These are phyloP conservation scores for Rhabditophanes sp. DNA, from an alignment of 2,888 invertebrate genomes.

Conservation along the genomic window DNA sequence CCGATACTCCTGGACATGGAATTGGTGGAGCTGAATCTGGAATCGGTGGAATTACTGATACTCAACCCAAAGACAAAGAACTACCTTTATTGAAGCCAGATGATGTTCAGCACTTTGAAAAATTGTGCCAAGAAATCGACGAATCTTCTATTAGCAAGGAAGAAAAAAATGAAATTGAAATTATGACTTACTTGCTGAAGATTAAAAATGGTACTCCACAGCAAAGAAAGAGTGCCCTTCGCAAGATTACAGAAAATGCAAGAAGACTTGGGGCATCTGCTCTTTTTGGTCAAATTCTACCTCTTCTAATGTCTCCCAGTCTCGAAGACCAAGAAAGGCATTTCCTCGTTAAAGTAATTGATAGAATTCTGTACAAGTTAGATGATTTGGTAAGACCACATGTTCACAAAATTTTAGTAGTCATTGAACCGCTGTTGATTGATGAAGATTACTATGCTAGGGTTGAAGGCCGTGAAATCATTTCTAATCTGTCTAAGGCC, in stretches of 20 bases:
- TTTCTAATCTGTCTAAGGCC: constrained; percentile 85
- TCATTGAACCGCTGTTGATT: constrained; percentile 90
- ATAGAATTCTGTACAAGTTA: constrained; percentile 88
- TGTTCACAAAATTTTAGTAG: constrained; percentile 96
- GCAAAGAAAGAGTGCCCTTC: constrained; percentile 62
- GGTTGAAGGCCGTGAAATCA: constrained; percentile 91
- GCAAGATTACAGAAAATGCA: constrained; percentile 81
- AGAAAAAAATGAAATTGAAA: constrained; percentile 92
- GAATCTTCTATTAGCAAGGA: constrained; percentile 68
- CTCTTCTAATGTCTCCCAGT: constrained; percentile 97
- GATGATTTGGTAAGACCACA: constrained; percentile 96
- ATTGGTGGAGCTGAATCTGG: constrained; percentile 31
- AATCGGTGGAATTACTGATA: constrained; percentile 53
- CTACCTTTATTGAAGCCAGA: constrained; percentile 98
- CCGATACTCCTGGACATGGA: constrained; percentile 47
- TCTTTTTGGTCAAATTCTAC: constrained; percentile 93
- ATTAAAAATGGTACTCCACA: constrained; percentile 99
- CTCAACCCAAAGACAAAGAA: constrained; percentile 85
- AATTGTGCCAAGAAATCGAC: constrained; percentile 87
- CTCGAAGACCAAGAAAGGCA: constrained; percentile 97
- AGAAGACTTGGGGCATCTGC: constrained; percentile 95
- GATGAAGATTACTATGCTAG: constrained; percentile 99
- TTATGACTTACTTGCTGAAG: constrained; percentile 90
- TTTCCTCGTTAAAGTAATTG: constrained; percentile 83
- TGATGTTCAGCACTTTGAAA: constrained; percentile 98